Conservation (phyloP, 2,797 vertebrate species). For the Argyrosomus regius region DNA sequence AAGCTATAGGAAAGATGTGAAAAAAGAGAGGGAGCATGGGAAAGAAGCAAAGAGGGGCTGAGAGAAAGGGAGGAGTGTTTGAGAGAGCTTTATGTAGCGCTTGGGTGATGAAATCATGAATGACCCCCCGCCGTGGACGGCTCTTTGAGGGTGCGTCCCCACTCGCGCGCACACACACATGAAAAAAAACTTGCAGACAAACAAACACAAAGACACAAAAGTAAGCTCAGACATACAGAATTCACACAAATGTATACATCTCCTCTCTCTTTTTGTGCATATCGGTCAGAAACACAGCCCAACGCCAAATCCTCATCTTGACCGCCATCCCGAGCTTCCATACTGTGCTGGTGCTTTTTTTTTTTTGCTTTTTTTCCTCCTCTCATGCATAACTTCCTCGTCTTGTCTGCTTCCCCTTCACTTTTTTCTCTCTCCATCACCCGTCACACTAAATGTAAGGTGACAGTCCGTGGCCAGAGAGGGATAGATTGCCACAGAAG, state of each 20-base stretch:
- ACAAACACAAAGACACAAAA: slow-evolving; percentile 65
- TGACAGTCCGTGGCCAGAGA: slow-evolving; percentile 72
- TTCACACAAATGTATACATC: slow-evolving; percentile 28
- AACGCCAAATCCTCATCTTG: slow-evolving; percentile 53
- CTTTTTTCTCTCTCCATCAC: slow-evolving; percentile 42
- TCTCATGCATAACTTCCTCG: slow-evolving; percentile 59
- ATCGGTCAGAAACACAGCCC: slow-evolving; percentile 16
- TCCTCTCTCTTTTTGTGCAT: slow-evolving; percentile 18
- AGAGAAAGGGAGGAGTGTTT: slow-evolving; percentile 64
- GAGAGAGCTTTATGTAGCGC: slow-evolving; percentile 66
- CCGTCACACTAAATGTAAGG: slow-evolving; percentile 70
- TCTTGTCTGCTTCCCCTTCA: slow-evolving; percentile 48
- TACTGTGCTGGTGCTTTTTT: slow-evolving; percentile 38
- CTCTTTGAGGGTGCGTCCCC: slow-evolving; percentile 72
- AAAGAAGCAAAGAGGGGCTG: slow-evolving; percentile 59
- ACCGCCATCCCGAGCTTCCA: slow-evolving; percentile 36
- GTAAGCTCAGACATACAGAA: slow-evolving; percentile 25
- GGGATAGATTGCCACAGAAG: slow-evolving; percentile 54
- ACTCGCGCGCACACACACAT: slow-evolving; percentile 24
- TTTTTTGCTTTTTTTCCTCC: slow-evolving; percentile 14
- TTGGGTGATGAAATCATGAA: slow-evolving; percentile 79
- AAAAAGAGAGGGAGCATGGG: slow-evolving; percentile 73
- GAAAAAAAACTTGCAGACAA: slow-evolving; percentile 62
- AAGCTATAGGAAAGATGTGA: slow-evolving; percentile 63
- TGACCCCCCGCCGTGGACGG: slow-evolving; percentile 66